Conservation (phyloP, 2,888 invertebrate genomes). For the Spicauda simplicius region DNA sequence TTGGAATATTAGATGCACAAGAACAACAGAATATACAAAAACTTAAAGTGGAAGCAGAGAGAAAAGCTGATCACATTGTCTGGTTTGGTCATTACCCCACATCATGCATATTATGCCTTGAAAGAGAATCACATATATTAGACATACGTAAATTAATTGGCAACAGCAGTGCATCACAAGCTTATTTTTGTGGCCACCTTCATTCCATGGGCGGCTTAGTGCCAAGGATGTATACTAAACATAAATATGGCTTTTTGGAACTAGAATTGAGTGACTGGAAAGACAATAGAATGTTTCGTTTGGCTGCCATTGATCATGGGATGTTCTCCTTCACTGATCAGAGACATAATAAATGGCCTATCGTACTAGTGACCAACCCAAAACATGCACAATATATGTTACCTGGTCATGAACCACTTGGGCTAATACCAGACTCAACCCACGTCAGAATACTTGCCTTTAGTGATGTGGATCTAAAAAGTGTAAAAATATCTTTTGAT, state of each 20-base stretch:
- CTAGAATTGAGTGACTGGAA: slow-evolving; percentile 97
- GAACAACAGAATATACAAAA: slow-evolving; percentile 85
- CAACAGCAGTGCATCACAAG: slow-evolving; percentile 86
- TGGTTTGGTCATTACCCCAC: slow-evolving; percentile 97
- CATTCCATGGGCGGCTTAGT: slow-evolving; percentile 93
- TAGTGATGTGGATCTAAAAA: slow-evolving; percentile 86
- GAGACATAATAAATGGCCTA: slow-evolving; percentile 91
- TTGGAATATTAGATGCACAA: slow-evolving; percentile 87
- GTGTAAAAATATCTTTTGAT: slow-evolving; percentile 88
- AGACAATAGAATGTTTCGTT: slow-evolving; percentile 92
- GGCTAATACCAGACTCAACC: slow-evolving; percentile 88
- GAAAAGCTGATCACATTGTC: slow-evolving; percentile 70
- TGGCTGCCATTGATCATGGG: slow-evolving; percentile 95
- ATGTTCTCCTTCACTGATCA: slow-evolving; percentile 94
- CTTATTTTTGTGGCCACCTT: slow-evolving; percentile 95
- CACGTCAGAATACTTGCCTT: slow-evolving; percentile 93
- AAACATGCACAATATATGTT: slow-evolving; percentile 91
- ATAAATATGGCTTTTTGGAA: slow-evolving; percentile 92
- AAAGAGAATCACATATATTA: slow-evolving; percentile 74
- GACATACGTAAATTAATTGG: slow-evolving; percentile 85
- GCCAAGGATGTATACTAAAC: slow-evolving; percentile 94
- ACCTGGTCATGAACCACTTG: slow-evolving; percentile 89
- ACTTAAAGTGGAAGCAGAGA: slow-evolving; percentile 83
- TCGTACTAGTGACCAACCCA: slow-evolving; percentile 95
- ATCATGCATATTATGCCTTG: slow-evolving; percentile 90